Evolutionary conservation across 2,797 vertebrate species (phyloP), one percentile per base, ranked within the genome.

Genomic region (Falco rusticolus): DNA sequence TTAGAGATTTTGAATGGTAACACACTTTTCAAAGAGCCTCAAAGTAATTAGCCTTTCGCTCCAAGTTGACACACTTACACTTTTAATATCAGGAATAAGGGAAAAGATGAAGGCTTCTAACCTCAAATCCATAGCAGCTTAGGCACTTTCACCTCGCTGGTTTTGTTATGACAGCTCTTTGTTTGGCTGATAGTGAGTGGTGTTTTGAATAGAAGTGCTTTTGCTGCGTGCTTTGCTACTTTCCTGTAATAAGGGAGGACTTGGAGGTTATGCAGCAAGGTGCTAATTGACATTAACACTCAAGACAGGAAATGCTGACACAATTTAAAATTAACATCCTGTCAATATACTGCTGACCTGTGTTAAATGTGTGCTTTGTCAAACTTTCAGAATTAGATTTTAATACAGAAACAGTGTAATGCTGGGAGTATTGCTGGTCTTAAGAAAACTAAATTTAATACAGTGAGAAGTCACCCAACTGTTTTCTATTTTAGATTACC

Each of bases 281-380:
- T 97, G 96, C 95, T 97, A 96, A 87, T 95, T 92, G 96, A 96
- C 93, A 87, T 92, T 95, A 81, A 92, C 83, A 76, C 89, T 96
- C 90, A 68, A 90, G 89, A 92, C 95, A 96, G 97, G 97, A 97
- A 97, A 97, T 94, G 96, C 95, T 97, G 97, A 97, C 97, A 97
- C 96, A 93, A 89, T 97, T 97, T 93, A 96, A 97, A 97, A 96
- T 97, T 93, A 95, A 94, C 90, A 96, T 57, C 84, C 89, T 96
- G 93, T 93, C 90, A 94, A 91, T 90, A 95, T 59, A 86, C 72
- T 81, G 69, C 82, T 94, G 96, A 87, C 80, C 87, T 89, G 59
- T 92, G 93, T 96, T 95, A 93, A 96, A 90, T 4, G 28, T 78
- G 82, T 60, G 69, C 80, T 94, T 93, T 79, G 19, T 97, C 94